These are phyloP conservation scores for Furcifer pardalis DNA, from an alignment of 2,797 vertebrate genomes.

Conservation along the genomic window DNA sequence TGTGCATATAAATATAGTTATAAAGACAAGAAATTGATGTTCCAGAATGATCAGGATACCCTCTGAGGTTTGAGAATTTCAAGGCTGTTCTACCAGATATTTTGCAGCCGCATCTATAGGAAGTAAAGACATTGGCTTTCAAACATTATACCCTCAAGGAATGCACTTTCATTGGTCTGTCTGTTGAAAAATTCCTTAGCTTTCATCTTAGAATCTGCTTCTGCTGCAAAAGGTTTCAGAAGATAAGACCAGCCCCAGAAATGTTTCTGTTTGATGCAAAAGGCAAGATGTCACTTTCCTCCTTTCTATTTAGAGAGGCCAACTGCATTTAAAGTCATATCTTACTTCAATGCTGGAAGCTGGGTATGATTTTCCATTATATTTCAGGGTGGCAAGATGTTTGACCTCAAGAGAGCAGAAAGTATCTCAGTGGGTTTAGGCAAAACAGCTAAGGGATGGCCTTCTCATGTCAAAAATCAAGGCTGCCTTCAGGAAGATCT, in stretches of 20 bases:
- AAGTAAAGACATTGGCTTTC: not conserved
- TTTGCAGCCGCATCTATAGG: not conserved
- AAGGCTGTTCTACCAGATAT: not conserved
- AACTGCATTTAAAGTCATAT: not conserved
- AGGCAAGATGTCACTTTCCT: not conserved
- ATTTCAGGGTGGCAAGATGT: not conserved
- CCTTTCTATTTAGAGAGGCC: not conserved
- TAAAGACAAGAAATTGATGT: not conserved
- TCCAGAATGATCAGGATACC: not conserved
- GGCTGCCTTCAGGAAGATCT: not conserved
- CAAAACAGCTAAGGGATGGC: not conserved
- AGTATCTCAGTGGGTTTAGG: not conserved
- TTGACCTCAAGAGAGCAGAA: not conserved
- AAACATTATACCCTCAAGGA: not conserved
- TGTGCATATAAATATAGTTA: not conserved
- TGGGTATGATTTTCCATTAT: not conserved
- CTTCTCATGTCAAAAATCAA: not conserved
- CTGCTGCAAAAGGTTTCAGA: not conserved
- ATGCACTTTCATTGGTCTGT: not conserved
- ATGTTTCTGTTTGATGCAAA: not conserved
- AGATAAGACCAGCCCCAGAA: not conserved
- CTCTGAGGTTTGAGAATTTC: not conserved
- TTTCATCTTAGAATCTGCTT: not conserved
- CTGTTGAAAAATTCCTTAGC: not conserved
- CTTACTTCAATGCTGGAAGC: not conserved